A percentile compares a stretch with the other conserved stretches of the same genome.
Evolutionary conservation across 1,140 invertebrate genomes (phyloP).

Genomic region (Brachionus rubens): DNA sequence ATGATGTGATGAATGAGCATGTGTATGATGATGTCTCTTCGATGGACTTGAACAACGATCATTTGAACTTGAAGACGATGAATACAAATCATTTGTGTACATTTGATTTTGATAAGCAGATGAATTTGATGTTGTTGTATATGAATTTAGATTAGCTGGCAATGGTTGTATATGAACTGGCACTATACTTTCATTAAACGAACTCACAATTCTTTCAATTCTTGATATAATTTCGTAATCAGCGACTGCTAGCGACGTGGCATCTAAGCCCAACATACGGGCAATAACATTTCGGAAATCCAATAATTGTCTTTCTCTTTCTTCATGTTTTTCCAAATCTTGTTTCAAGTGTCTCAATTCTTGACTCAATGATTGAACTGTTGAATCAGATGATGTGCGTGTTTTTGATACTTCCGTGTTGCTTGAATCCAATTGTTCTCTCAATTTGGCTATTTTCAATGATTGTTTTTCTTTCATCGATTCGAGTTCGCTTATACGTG

Average conservation of each 20-base stretch:
- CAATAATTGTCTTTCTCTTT: conserved; percentile 58
- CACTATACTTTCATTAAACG: conserved; percentile 40
- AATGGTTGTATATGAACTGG: conserved; percentile 43
- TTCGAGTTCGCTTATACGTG: conserved; percentile 57
- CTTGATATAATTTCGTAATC: conserved; percentile 60
- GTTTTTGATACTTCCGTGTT: conserved; percentile 51
- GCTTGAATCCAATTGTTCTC: conserved; percentile 50
- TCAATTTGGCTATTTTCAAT: conserved; percentile 55
- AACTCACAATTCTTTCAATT: conserved; percentile 56
- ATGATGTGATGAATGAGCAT: conserved; percentile 33
- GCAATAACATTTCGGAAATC: conserved; percentile 58
- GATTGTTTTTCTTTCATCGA: conserved; percentile 55
- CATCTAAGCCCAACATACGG: conserved; percentile 59
- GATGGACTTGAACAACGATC: conserved; percentile 19
- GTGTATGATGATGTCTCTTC: conserved; percentile 24
- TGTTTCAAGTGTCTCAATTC: conserved; percentile 59
- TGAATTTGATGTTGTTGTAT: not conserved
- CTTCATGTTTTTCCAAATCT: conserved; percentile 53
- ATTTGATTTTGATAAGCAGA: not conserved
- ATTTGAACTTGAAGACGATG: conserved; percentile 30
- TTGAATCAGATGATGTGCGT: conserved; percentile 53
- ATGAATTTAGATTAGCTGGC: not conserved
- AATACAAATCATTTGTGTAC: conserved; percentile 2
- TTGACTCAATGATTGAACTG: conserved; percentile 58
- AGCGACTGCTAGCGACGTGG: conserved; percentile 57